Percentiles rank a stretch among this genome's conserved stretches.
Conservation (phyloP, 2,888 invertebrate species). For the Spilosoma lubricipeda region DNA sequence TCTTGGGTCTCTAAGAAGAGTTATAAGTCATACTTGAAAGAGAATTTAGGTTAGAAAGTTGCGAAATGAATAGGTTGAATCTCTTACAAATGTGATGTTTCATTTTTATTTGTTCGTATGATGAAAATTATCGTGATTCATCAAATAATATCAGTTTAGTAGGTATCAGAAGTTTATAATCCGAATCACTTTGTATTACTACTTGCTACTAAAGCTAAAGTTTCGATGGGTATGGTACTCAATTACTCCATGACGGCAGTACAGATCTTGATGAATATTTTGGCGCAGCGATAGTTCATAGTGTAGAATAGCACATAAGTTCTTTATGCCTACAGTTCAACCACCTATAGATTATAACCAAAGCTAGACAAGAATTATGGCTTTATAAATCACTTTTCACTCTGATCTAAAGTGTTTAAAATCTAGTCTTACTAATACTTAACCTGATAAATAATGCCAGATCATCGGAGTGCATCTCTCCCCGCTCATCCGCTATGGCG, state of each 20-base stretch:
- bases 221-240: no score
- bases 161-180: no score
- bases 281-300: no score
- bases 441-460: conserved; percentile 8
- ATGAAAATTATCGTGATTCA: not conserved
- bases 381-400: not conserved
- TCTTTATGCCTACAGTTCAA: not conserved
- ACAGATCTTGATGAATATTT: no score
- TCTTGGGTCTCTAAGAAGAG: conserved; percentile 28
- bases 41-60: conserved; percentile 9
- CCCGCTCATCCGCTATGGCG: conserved; percentile 36
- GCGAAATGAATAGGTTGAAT: conserved; percentile 1
- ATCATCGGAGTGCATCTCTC: conserved; percentile 36
- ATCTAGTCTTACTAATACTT: not conserved
- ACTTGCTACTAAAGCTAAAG: no score
- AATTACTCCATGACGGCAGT: no score
- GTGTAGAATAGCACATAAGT: no score
- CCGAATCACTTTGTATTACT: not conserved
- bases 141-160: not conserved
- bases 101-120: not conserved
- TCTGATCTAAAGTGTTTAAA: not conserved
- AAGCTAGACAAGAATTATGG: not conserved
- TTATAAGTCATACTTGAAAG: conserved; percentile 3
- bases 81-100: conserved; percentile 3
- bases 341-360: not conserved